These are phyloP conservation scores for Dryobota labecula DNA, from an alignment of 2,888 invertebrate species.

Conservation along the genomic window DNA sequence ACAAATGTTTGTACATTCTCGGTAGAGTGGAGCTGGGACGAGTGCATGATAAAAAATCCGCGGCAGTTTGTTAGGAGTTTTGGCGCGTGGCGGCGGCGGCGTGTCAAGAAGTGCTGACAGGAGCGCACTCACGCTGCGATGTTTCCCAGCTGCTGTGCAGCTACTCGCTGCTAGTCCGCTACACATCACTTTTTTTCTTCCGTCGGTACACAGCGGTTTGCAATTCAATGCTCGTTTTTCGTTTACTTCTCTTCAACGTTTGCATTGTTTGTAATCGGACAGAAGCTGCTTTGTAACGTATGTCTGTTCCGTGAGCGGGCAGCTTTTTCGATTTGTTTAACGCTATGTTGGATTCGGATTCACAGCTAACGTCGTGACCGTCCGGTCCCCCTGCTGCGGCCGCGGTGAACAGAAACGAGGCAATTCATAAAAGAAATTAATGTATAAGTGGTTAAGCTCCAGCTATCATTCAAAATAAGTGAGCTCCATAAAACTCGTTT, in stretches of 20 bases:
- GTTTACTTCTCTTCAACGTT: slow-evolving; percentile 79
- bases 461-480: slow-evolving; percentile 85
- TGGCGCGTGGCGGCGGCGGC: slow-evolving; percentile 69
- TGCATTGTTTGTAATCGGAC: slow-evolving; percentile 80
- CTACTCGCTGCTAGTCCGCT: slow-evolving; percentile 22
- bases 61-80: slow-evolving; percentile 77
- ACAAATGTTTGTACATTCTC: slow-evolving; percentile 78
- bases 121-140: slow-evolving; percentile 67
- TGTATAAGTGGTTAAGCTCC: slow-evolving; percentile 81
- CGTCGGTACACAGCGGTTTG: slow-evolving; percentile 74
- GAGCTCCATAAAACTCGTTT: slow-evolving; percentile 85
- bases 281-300: slow-evolving; percentile 76
- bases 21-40: slow-evolving; percentile 69
- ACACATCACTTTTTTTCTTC: slow-evolving; percentile 70
- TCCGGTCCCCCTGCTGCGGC: slow-evolving; percentile 31
- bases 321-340: slow-evolving; percentile 75
- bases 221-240: slow-evolving; percentile 81
- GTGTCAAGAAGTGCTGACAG: slow-evolving; percentile 66
- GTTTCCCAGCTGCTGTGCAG: slow-evolving; percentile 62
- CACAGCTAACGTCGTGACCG: slow-evolving; percentile 44
- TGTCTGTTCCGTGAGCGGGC: slow-evolving; percentile 70
- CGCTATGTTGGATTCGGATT: slow-evolving; percentile 74
- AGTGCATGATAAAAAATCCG: slow-evolving; percentile 77
- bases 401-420: slow-evolving; percentile 67
- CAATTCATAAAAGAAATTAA: slow-evolving; percentile 82